Percentiles rank a stretch among this genome's conserved stretches.
These are phyloP conservation scores for Nemurella pictetii DNA, from an alignment of 2,888 invertebrate species.

Conservation along the genomic window DNA sequence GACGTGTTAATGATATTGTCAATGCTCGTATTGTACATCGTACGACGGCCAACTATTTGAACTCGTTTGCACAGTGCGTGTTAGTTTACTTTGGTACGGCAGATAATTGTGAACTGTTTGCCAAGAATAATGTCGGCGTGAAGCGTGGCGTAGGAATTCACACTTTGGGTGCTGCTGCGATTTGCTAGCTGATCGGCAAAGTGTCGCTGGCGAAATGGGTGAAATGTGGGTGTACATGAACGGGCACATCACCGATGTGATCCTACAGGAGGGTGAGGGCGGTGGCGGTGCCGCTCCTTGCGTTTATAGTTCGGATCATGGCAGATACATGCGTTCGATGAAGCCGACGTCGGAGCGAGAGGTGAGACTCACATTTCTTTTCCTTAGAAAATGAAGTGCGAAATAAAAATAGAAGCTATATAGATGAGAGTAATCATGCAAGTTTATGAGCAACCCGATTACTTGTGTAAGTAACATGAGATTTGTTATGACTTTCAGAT, in stretches of 20 bases:
- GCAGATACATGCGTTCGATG: slow-evolving; percentile 14
- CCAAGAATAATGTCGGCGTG: background rate
- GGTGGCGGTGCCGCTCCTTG: background rate
- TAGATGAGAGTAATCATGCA: too few relatives aligned
- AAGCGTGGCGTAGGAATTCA: background rate
- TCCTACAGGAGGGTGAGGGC: background rate
- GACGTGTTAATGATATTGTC: background rate
- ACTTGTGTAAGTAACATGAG: too few relatives aligned
- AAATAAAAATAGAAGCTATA: too few relatives aligned
- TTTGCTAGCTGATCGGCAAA: too few relatives aligned
- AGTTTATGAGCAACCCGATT: too few relatives aligned
- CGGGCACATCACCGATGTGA: slow-evolving; percentile 42
- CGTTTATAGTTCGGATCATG: background rate
- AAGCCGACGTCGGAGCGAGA: background rate
- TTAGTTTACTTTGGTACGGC: background rate
- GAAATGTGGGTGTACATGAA: slow-evolving; percentile 41
- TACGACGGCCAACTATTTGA: background rate
- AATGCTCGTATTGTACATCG: background rate
- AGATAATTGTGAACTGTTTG: background rate
- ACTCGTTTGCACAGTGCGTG: background rate
- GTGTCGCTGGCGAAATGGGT: too few relatives aligned
- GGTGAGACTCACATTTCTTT: background rate
- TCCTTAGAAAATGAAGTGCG: too few relatives aligned
- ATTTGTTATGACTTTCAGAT: too few relatives aligned
- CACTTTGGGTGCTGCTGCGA: background rate